Base-by-base conservation (phyloP, 2,797 vertebrate species). In the Spatula versicolor region DNA sequence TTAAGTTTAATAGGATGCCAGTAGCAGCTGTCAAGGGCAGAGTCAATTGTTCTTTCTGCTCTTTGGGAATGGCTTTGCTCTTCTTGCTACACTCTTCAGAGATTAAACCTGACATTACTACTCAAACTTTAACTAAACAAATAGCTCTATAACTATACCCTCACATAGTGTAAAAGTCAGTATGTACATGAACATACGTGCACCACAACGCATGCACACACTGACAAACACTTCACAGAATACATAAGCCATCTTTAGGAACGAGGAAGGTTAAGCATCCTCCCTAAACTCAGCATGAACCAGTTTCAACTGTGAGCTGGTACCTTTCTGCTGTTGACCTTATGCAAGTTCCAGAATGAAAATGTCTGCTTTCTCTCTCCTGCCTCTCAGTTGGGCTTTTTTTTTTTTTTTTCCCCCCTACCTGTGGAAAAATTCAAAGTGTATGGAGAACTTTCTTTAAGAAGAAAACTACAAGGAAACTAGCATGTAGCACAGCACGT, bases 1-100 rank as follows among this genome's bases (percentile, higher is more conserved):
- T 88, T 64, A 66, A 59, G 43, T 96, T 94, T 91, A 95, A 96
- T 71, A 93, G 75, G 89, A 79, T 96, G 91, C 85, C 74, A 96
- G 89, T 90, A 81, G 93, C 86, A 92, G 73, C 92, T 94, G 93
- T 92, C 83, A 94, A 62, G 92, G 80, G 78, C 80, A 94, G 91
- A 76, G 33, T 86, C 46, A 45, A 25, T 76, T 93, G 85, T 74
- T 92, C 87, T 92, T 91, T 86, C 67, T 76, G 41, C 80, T 88
- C 52, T 84, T 84, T 64, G 75, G 80, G 63, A 92, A 90, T 25
- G 59, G 46, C 43, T 54, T 94, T 92, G 79, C 64, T 92, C 59
- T 94, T 86, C 76, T 88, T 74, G 77, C 63, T 74, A 60, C 23
- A 16, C 14, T 84, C 92, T 54, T 28, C 54, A 54, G 71, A 78